A percentile compares a stretch with the other conserved stretches of the same genome.
phyloP scores from a whole-genome alignment of 2,113 vertebrate genomes.

The Coptodon rendalli region DNA sequence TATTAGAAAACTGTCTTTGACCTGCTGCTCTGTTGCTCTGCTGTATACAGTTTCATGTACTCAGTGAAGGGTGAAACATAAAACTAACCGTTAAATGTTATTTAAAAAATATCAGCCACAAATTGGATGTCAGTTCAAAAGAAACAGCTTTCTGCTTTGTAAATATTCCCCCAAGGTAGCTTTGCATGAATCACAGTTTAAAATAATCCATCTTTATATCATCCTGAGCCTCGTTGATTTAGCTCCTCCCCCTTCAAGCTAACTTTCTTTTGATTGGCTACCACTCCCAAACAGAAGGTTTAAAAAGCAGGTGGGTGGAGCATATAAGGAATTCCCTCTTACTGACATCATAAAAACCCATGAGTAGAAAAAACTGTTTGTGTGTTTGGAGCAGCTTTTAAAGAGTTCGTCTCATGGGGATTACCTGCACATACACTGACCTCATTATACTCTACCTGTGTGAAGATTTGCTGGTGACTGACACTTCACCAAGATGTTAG shows the following conservation, averaged over 20 bases:
- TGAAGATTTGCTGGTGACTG: background rate
- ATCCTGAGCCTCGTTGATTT: background rate
- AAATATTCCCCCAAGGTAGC: background rate
- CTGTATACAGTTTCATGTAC: background rate
- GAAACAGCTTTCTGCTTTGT: background rate
- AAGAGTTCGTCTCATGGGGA: background rate
- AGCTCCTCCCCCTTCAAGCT: background rate
- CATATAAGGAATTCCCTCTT: background rate
- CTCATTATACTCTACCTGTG: background rate
- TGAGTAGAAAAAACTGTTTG: background rate
- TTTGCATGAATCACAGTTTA: background rate
- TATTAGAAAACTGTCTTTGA: background rate
- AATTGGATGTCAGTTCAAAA: background rate
- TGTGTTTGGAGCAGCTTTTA: background rate
- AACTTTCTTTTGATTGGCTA: background rate
- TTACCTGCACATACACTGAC: background rate
- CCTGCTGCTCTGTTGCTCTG: background rate
- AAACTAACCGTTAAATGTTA: background rate
- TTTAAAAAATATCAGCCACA: background rate
- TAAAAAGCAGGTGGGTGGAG: background rate
- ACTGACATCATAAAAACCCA: background rate
- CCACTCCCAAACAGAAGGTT: background rate
- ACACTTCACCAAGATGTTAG: background rate
- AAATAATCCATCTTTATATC: background rate
- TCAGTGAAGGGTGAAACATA: background rate